Conservation (phyloP, 2,888 invertebrate species). For the Oligia latruncula region DNA sequence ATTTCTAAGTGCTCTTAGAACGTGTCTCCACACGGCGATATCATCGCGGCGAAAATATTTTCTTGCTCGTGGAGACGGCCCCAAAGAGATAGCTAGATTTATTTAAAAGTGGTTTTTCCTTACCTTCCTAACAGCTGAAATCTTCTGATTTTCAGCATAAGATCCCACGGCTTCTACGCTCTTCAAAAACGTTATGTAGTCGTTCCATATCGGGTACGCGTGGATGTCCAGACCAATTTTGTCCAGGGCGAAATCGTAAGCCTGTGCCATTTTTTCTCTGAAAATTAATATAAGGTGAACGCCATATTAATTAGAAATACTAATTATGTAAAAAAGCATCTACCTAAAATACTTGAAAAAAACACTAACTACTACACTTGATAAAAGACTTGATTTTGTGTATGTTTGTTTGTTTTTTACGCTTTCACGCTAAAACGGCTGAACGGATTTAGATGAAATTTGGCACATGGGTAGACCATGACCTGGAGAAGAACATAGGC, state of each 20-base stretch:
- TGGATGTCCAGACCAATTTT: conserved; percentile 99
- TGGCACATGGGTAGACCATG: too few relatives aligned
- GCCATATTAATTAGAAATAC: neutral
- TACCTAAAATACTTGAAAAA: too few relatives aligned
- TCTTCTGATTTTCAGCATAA: conserved; percentile 99
- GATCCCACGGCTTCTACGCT: conserved; percentile 99
- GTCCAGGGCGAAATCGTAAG: conserved; percentile 99
- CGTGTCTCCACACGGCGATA: too few relatives aligned
- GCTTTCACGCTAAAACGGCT: too few relatives aligned
- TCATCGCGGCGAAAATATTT: too few relatives aligned
- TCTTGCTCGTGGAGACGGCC: too few relatives aligned
- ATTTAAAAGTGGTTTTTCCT: conserved; percentile 8
- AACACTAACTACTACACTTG: too few relatives aligned
- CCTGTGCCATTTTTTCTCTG: conserved; percentile 99
- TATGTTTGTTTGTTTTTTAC: too few relatives aligned
- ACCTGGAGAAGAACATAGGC: too few relatives aligned
- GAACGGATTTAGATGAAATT: too few relatives aligned
- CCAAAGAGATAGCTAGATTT: neutral
- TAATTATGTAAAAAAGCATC: neutral
- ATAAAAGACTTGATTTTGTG: too few relatives aligned
- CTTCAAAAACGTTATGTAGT: conserved; percentile 98
- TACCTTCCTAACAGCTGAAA: conserved; percentile 98
- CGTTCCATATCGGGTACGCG: conserved; percentile 99
- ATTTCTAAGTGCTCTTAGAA: too few relatives aligned
- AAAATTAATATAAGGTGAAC: conserved; percentile 1